Evolutionary conservation across 2,797 vertebrate genomes (phyloP).

Genomic region (Alcedo quadribrachys): DNA sequence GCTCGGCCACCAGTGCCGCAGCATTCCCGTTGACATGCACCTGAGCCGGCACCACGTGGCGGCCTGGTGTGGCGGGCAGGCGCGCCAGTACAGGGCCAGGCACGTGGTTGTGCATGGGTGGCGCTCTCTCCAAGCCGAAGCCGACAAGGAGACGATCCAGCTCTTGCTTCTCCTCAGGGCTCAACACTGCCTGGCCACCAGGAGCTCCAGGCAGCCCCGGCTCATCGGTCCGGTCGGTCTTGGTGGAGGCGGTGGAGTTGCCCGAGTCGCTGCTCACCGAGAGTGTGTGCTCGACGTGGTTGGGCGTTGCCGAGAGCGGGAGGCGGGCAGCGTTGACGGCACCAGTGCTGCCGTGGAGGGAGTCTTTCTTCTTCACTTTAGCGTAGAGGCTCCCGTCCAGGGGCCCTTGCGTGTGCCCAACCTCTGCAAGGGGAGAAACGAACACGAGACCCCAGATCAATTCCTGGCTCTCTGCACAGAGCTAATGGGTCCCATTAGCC

Average conservation of each 20-base stretch:
- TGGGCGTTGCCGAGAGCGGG: conserved; percentile 76
- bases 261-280: conserved; percentile 98
- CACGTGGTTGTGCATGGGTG: conserved; percentile 82
- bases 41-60: conserved; percentile 92
- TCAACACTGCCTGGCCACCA: conserved; percentile 74
- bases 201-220: conserved; percentile 66
- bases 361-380: conserved; percentile 98
- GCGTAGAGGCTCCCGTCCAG: conserved; percentile 98
- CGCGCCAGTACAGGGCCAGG: conserved; percentile 29
- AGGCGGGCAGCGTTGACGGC: conserved; percentile 83
- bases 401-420: conserved; percentile 94
- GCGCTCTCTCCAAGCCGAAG: conserved; percentile 82
- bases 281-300: conserved; percentile 91
- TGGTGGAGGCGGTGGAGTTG: conserved; percentile 96
- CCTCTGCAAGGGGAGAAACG: conserved; percentile 80
- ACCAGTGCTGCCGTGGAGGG: conserved; percentile 81
- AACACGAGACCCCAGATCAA: conserved; percentile 66
- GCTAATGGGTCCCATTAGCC: conserved; percentile 41
- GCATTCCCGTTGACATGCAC: conserved; percentile 92
- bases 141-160: conserved; percentile 95
- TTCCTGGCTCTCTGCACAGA: neutral
- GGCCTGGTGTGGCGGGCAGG: conserved; percentile 62
- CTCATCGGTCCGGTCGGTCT: conserved; percentile 96
- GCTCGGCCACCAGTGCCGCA: conserved; percentile 79
- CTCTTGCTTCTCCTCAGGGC: conserved; percentile 89